These are phyloP conservation scores for Micromussa lordhowensis DNA, from an alignment of 92 coral and sea anemone genomes.

Conservation along the genomic window DNA sequence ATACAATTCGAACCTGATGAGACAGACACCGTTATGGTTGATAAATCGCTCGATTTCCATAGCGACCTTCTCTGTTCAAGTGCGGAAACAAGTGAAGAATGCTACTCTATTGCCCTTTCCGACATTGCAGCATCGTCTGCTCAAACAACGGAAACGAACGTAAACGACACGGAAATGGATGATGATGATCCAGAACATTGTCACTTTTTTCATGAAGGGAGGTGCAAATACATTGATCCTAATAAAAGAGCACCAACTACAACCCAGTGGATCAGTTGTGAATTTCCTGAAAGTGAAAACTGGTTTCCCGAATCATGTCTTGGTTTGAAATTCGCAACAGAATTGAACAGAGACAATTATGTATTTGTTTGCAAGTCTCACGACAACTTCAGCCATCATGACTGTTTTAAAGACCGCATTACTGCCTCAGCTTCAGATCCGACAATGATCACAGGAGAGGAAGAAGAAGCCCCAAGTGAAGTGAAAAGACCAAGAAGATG, in stretches of 20 bases:
- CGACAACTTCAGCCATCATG: background rate
- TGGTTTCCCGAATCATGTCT: constrained; percentile 54
- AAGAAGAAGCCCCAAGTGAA: no score
- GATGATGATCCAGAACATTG: constrained; percentile 17
- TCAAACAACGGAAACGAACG: background rate
- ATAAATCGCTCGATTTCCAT: background rate
- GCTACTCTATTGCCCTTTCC: background rate
- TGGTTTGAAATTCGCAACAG: constrained; percentile 31
- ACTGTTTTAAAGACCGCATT: background rate
- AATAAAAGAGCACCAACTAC: constrained; percentile 31
- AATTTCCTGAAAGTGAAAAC: constrained; percentile 27
- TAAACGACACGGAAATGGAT: background rate
- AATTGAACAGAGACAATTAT: constrained; percentile 26
- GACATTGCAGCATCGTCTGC: constrained; percentile 20
- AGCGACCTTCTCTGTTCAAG: constrained; percentile 17
- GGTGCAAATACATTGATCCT: constrained; percentile 30
- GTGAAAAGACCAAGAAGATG: background rate
- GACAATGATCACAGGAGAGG: background rate
- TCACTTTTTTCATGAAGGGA: constrained; percentile 11
- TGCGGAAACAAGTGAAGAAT: constrained; percentile 12
- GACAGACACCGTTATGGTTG: background rate
- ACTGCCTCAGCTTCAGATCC: background rate
- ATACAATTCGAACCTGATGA: constrained; percentile 21
- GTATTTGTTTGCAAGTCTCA: constrained; percentile 37
- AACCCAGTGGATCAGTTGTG: constrained; percentile 52